Evolutionary conservation across 2,888 invertebrate genomes (phyloP).

Genomic region (Silvanus unidentatus): DNA sequence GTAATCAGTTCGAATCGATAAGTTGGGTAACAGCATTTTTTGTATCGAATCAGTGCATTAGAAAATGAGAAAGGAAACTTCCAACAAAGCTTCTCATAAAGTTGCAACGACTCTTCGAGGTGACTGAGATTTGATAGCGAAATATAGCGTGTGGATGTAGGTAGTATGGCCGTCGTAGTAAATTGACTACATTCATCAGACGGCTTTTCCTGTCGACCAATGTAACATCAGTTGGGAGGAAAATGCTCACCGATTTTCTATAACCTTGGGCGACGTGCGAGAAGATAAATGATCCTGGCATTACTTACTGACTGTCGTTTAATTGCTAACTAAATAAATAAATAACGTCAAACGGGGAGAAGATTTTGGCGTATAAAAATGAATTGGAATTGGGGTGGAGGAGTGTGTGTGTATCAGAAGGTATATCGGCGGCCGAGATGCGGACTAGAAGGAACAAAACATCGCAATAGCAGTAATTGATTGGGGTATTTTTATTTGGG

Average conservation of each 20-base stretch:
- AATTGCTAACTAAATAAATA: slow-evolving; percentile 36
- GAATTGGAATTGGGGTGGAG: background rate
- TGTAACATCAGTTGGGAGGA: slow-evolving; percentile 30
- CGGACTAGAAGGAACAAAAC: background rate
- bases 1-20: no score
- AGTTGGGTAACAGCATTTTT: no score
- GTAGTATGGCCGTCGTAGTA: slow-evolving; percentile 32
- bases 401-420: background rate
- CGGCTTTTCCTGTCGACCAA: slow-evolving; percentile 36
- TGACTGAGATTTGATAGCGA: slow-evolving; percentile 4
- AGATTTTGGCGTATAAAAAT: slow-evolving; percentile 6
- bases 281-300: slow-evolving; percentile 33
- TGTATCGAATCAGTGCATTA: no score
- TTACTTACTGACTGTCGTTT: slow-evolving; percentile 31
- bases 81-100: no score
- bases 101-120: no score
- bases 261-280: slow-evolving; percentile 33
- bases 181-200: slow-evolving; percentile 41
- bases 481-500: slow-evolving; percentile 39
- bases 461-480: slow-evolving; percentile 38
- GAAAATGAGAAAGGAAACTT: no score
- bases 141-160: slow-evolving; percentile 2
- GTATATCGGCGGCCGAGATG: background rate
- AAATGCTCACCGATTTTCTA: slow-evolving; percentile 35
- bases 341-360: slow-evolving; percentile 11